A percentile compares a stretch with the other conserved stretches of the same genome.
These are phyloP conservation scores for Dryocosmus kuriphilus DNA, from an alignment of 2,888 invertebrate species.

Conservation along the genomic window DNA sequence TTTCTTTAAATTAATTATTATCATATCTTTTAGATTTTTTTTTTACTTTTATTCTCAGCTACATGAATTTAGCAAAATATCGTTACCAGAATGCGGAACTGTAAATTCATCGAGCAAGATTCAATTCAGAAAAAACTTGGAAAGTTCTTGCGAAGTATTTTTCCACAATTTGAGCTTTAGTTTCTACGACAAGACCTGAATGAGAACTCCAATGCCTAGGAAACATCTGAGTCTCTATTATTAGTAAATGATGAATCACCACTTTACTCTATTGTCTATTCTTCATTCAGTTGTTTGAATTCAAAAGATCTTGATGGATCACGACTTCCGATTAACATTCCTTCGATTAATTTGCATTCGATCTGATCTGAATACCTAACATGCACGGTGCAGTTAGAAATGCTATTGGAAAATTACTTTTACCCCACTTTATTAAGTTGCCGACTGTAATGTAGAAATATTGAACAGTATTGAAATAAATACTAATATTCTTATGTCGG, in stretches of 20 bases:
- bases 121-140: not conserved
- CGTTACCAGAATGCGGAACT: too few species aligned
- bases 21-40: not conserved
- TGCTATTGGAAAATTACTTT: not conserved
- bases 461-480: too few species aligned
- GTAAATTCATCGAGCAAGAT: not conserved
- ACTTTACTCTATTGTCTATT: conserved; percentile 31
- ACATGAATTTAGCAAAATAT: not conserved
- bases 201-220: not conserved
- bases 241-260: conserved; percentile 31
- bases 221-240: conserved; percentile 14
- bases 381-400: not conserved
- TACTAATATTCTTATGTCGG: too few species aligned
- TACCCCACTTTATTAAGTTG: not conserved
- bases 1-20: not conserved
- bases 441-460: too few species aligned
- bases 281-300: conserved; percentile 10
- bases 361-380: conserved; percentile 29
- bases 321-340: conserved; percentile 23
- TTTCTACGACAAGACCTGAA: conserved; percentile 22
- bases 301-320: conserved; percentile 28
- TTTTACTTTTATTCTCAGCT: not conserved
- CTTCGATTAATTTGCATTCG: conserved; percentile 31
- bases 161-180: conserved; percentile 5
- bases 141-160: conserved; percentile 15